Percentiles rank a stretch among this genome's conserved stretches.
Evolutionary conservation across 2,797 vertebrate genomes (phyloP).

Genomic region (Xyrichtys novacula): DNA sequence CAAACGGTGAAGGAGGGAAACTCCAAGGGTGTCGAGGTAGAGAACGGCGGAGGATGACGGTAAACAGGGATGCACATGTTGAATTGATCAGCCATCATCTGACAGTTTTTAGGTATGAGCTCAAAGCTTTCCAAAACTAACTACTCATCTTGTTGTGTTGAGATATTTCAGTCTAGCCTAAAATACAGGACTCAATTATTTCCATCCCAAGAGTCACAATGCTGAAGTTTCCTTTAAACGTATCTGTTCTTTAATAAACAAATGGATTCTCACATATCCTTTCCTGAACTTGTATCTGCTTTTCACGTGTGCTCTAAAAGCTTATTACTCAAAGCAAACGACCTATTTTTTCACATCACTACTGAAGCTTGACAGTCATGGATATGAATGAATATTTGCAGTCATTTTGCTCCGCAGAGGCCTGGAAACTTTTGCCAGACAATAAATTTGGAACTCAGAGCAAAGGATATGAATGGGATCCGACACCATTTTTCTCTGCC

Average conservation of each 20-base stretch:
- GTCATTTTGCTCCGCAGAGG: not conserved
- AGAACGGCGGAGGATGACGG: too few species aligned
- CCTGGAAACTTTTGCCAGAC: constrained; percentile 8
- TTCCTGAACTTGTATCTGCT: not conserved
- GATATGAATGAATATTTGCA: constrained; percentile 7
- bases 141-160: not conserved
- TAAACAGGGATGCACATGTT: too few species aligned
- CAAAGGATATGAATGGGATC: constrained; percentile 20
- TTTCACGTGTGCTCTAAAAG: not conserved
- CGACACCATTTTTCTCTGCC: constrained; percentile 29
- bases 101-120: not conserved
- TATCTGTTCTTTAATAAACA: not conserved
- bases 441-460: constrained; percentile 12
- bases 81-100: too few species aligned
- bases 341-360: not conserved
- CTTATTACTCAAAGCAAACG: not conserved
- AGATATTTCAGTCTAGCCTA: not conserved
- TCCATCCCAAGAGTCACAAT: too few species aligned
- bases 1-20: too few species aligned
- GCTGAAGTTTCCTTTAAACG: not conserved
- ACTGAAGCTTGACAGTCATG: constrained; percentile 4
- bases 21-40: too few species aligned
- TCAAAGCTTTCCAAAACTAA: not conserved
- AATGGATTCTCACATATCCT: not conserved
- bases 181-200: not conserved